Evolutionary conservation across 64 coral and sea anemone species (phyloP).

Genomic region (Stichodactyla mertensii): DNA sequence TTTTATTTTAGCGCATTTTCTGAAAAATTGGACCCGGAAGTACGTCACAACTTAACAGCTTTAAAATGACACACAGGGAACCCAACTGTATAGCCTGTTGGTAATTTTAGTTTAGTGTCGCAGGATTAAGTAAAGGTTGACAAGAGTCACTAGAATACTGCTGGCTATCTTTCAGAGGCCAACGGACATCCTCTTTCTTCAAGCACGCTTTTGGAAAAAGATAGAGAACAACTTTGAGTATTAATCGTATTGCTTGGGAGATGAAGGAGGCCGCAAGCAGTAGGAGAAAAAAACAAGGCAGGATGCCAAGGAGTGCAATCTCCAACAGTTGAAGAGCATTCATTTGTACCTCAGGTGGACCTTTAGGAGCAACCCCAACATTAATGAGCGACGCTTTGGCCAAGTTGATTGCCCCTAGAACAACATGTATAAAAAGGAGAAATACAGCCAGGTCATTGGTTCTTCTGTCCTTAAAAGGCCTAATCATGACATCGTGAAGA

Average conservation of each 20-base stretch:
- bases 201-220: not conserved
- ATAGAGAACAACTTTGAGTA: not conserved
- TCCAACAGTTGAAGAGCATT: slow-evolving; percentile 29
- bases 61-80: no score
- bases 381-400: slow-evolving; percentile 43
- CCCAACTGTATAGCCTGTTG: no score
- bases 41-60: no score
- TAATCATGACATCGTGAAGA: slow-evolving; percentile 39
- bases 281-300: slow-evolving; percentile 29
- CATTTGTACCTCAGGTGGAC: slow-evolving; percentile 23
- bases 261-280: slow-evolving; percentile 26
- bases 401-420: slow-evolving; percentile 56
- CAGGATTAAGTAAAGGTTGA: not conserved
- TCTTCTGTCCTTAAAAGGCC: slow-evolving; percentile 29
- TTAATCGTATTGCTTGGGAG: slow-evolving; percentile 51
- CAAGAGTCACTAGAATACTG: not conserved
- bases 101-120: not conserved
- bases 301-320: slow-evolving; percentile 18
- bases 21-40: no score
- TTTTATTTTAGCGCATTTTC: no score
- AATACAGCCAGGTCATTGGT: slow-evolving; percentile 33
- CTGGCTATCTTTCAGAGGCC: not conserved
- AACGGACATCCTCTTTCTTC: not conserved
- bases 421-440: slow-evolving; percentile 36
- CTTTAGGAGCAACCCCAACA: slow-evolving; percentile 29